phyloP scores from a whole-genome alignment of 2,797 vertebrate genomes.

The Poeciliopsis paucimaculata region DNA sequence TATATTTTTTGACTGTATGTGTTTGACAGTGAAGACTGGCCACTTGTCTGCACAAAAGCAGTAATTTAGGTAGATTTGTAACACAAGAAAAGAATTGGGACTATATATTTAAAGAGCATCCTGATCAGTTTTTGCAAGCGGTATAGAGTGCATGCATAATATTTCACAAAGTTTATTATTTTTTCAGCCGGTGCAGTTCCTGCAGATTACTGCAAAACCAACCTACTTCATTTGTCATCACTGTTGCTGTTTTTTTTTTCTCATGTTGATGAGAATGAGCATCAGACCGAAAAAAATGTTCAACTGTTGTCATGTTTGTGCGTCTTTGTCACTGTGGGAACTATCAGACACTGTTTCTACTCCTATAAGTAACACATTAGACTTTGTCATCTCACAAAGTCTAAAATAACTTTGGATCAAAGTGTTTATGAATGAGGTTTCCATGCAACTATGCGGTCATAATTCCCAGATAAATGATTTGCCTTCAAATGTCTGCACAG shows the following conservation, averaged over 20 bases:
- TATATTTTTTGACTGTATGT: not conserved
- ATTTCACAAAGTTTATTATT: not conserved
- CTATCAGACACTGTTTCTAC: not conserved
- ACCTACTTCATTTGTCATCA: not conserved
- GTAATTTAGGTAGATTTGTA: not conserved
- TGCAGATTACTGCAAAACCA: too few relatives aligned
- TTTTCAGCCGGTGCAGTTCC: not conserved
- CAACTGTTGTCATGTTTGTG: not conserved
- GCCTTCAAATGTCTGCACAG: slow-evolving; percentile 20
- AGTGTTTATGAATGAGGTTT: not conserved
- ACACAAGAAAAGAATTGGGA: not conserved
- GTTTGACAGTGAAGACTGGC: not conserved
- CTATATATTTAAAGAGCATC: not conserved
- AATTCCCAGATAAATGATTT: not conserved
- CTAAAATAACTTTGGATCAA: not conserved
- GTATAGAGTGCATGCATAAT: too few relatives aligned
- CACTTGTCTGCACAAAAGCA: not conserved
- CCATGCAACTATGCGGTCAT: not conserved
- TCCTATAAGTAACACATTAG: not conserved
- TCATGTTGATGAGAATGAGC: not conserved
- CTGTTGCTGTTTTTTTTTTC: not conserved
- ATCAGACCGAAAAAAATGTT: not conserved
- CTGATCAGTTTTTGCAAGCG: too few relatives aligned
- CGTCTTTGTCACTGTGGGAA: not conserved
- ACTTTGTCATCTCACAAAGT: not conserved